Evolutionary conservation across 1,140 invertebrate species (phyloP), one percentile per base, ranked within the genome.

Genomic region (Bombus difficillimus): DNA sequence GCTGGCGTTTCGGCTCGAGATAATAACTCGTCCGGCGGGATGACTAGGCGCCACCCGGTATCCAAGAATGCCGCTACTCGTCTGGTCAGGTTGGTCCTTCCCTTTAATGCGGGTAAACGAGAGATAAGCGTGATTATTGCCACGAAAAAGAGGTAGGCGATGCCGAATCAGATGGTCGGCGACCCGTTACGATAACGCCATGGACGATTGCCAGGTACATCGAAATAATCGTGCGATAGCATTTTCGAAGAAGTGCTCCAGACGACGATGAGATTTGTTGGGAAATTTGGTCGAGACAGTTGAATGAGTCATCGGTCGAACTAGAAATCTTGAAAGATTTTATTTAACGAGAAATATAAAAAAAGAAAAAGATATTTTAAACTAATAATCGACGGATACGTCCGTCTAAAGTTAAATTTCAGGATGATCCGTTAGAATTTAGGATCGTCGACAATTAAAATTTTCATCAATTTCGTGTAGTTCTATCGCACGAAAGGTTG

Each of bases 31-130:
- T 91, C 86, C 86, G 75, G 62, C 66, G 57, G 75, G 89, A 92
- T 91, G 88, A 92, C 89, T 93, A 92, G 93, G 92, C 93, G 92
- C 91, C 93, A 91, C 82, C 89, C 90, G 89, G 75, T 90, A 91
- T 91, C 88, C 92, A 92, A 90, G 91, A 94, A 94, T 93, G 92
- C 86, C 89, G 92, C 32, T 73, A 57, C 53, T 77, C 73, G 85
- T 78, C 81, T 69, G 62, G 71, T 28, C 85, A 37, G 39, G 66
- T 62, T 64, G 41, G 37, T 89, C 74, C 64, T 87, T 41, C 62
- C 59, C 41, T 77, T 83, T 83, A 86, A 90, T 87, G 66, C 76
- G 32, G 34, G 43, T 53, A 57, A 71, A 57, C 82, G 71, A 71
- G 32, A 73, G 86, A 87, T 81, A 85, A 87, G 81, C 72, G 41